Evolutionary conservation across 2,888 invertebrate species (phyloP).

Genomic region (Epinotia demarniana): DNA sequence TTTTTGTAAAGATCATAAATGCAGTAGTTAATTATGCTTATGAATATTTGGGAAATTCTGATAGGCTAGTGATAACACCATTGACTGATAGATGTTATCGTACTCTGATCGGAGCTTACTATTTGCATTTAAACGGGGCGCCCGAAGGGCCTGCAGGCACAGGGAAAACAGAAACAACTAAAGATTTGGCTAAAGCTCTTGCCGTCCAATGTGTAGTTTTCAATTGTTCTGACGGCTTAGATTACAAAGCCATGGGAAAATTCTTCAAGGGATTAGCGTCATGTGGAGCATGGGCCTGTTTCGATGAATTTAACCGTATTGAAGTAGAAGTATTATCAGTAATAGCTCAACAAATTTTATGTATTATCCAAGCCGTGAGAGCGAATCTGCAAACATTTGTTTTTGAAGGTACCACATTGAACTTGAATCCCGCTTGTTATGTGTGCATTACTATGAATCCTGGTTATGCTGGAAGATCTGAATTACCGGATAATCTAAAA

Average conservation of each 20-base stretch:
- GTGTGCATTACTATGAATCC: conserved; percentile 93
- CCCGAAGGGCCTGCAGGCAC: conserved; percentile 95
- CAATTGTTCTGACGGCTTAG: conserved; percentile 94
- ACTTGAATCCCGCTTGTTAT: conserved; percentile 90
- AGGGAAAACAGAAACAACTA: conserved; percentile 96
- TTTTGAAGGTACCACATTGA: conserved; percentile 91
- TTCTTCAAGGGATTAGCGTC: conserved; percentile 93
- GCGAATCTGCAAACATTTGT: conserved; percentile 86
- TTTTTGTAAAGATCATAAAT: conserved; percentile 90
- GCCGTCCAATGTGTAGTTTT: conserved; percentile 96
- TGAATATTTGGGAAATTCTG: conserved; percentile 93
- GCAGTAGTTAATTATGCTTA: conserved; percentile 92
- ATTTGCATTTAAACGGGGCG: conserved; percentile 93
- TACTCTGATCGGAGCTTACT: conserved; percentile 92
- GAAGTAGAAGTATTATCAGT: conserved; percentile 94
- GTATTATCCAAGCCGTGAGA: conserved; percentile 90
- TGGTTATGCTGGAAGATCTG: conserved; percentile 92
- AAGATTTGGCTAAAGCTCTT: conserved; percentile 95
- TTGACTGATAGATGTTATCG: conserved; percentile 92
- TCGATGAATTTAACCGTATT: conserved; percentile 95
- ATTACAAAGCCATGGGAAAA: conserved; percentile 94
- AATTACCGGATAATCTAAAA: conserved; percentile 93
- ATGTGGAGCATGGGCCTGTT: conserved; percentile 94
- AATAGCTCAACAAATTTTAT: conserved; percentile 93
- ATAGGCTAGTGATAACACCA: conserved; percentile 90